Base-by-base conservation (phyloP, 2,888 invertebrate species). In the Noctuana brunneofusca region DNA sequence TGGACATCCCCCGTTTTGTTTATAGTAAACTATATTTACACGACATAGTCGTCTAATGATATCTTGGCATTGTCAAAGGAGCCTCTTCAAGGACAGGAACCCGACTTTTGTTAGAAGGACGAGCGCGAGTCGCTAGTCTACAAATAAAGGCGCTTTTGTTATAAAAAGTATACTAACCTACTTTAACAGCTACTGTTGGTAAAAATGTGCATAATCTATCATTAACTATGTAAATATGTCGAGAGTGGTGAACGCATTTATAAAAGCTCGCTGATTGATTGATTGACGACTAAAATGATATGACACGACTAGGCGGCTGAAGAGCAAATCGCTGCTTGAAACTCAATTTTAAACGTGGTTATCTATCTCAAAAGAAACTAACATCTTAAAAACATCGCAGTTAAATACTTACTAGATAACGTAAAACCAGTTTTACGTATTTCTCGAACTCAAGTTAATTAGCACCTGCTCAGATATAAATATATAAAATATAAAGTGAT, bases 181-280 rank as follows among this genome's bases (percentile, higher is more conserved):
- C 43, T 53, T 50, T 50, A 56, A 49, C 35, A 43, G 20, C 30
- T 43, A 54, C 11, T 49, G 14, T 14, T n/a, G n/a, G n/a, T 30
- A 55, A 50, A 55, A 56, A 41, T 55, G 35, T 50, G 49, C 38
- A 38, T 30, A 63, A 63, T 63, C 62, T 30, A 63, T 63, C 62
- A 62, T 43, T 43, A 43, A 9, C 18, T 18, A 43, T 43, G 43
- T 11, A 18, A 43, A 43, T 55, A 35, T 55, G 58, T 58, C 38
- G 54, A 22, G 48, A 38, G 55, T 24, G 18, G n/a, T 46, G 53
- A 49, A 49, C 24, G 32, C 35, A 24, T 30, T 49, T 55, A 55
- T 14, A 30, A 49, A 38, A 49, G 14, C 30, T 41, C 49, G 27
- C 22, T 50, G 41, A 56, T 63, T 56, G 56, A 63, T 50, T 56